These are phyloP conservation scores for Melinaea marsaeus DNA, from an alignment of 2,888 invertebrate genomes.

Conservation along the genomic window DNA sequence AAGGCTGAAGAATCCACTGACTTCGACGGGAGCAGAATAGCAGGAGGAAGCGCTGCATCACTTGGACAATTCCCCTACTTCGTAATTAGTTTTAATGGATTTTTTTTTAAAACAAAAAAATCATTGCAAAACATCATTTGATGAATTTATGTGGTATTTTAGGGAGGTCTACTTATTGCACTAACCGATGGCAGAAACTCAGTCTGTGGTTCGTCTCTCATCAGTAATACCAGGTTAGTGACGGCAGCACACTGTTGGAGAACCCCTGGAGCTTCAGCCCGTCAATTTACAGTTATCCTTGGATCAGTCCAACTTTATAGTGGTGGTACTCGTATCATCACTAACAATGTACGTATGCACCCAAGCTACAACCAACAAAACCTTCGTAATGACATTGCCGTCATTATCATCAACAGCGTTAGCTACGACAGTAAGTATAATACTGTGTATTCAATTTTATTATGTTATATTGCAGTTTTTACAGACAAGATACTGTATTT, in stretches of 20 bases:
- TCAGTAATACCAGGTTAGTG: too few species aligned
- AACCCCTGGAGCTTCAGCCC: too few species aligned
- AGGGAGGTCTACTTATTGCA: slow-evolving; percentile 35
- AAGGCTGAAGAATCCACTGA: slow-evolving; percentile 31
- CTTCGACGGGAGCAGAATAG: slow-evolving; percentile 32
- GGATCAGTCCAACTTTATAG: too few species aligned
- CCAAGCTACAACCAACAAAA: slow-evolving; percentile 30
- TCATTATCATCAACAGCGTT: slow-evolving; percentile 14
- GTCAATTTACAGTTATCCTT: too few species aligned
- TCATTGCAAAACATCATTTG: too few species aligned
- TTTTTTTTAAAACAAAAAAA: background rate
- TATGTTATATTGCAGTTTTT: background rate
- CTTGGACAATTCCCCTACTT: slow-evolving; percentile 30
- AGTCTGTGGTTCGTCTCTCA: too few species aligned
- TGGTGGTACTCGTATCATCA: slow-evolving; percentile 34
- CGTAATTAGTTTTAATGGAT: slow-evolving; percentile 7
- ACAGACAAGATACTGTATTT: background rate
- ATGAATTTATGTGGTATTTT: slow-evolving; percentile 5
- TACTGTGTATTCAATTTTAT: background rate
- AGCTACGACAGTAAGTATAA: slow-evolving; percentile 22
- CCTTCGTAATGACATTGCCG: slow-evolving; percentile 23
- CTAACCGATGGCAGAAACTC: too few species aligned
- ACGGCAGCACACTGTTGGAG: too few species aligned
- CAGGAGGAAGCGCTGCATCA: slow-evolving; percentile 29
- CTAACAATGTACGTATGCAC: slow-evolving; percentile 37